Conservation (phyloP, 2,888 invertebrate species). For the Melieria crassipennis region DNA sequence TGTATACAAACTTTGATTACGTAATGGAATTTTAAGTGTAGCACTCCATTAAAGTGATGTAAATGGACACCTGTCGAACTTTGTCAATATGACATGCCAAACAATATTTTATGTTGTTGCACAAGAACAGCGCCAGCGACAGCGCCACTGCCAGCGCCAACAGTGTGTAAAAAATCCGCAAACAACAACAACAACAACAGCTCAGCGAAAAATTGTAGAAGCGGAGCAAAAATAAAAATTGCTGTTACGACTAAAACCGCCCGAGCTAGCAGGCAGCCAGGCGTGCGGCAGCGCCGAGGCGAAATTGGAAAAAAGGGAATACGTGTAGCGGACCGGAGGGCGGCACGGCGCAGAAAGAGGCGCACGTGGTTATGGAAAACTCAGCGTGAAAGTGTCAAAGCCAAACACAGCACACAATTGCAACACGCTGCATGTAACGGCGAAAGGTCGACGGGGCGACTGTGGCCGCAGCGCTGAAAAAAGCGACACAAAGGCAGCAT, state of each 20-base stretch:
- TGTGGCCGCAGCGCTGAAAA: no score
- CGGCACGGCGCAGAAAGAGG: background rate
- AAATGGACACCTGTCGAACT: slow-evolving; percentile 40
- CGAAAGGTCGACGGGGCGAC: no score
- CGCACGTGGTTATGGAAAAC: background rate
- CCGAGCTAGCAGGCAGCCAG: background rate
- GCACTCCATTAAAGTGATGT: slow-evolving; percentile 38
- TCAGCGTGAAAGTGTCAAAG: slow-evolving; percentile 3
- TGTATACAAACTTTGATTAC: slow-evolving; percentile 35
- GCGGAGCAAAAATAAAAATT: background rate
- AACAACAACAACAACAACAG: background rate
- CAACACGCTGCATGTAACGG: no score
- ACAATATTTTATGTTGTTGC: slow-evolving; percentile 24
- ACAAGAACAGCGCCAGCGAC: background rate
- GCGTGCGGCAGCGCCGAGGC: background rate
- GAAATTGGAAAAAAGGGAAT: background rate
- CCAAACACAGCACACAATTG: background rate
- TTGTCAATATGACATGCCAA: slow-evolving; percentile 34
- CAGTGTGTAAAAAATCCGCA: background rate
- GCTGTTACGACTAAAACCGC: slow-evolving; percentile 1
- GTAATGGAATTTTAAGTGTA: slow-evolving; percentile 38
- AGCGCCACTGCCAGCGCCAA: background rate
- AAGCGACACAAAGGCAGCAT: no score
- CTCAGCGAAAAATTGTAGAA: background rate
- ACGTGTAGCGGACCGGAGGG: background rate